Conservation (phyloP, 2,888 invertebrate species). For the Drosophila barbarae region DNA sequence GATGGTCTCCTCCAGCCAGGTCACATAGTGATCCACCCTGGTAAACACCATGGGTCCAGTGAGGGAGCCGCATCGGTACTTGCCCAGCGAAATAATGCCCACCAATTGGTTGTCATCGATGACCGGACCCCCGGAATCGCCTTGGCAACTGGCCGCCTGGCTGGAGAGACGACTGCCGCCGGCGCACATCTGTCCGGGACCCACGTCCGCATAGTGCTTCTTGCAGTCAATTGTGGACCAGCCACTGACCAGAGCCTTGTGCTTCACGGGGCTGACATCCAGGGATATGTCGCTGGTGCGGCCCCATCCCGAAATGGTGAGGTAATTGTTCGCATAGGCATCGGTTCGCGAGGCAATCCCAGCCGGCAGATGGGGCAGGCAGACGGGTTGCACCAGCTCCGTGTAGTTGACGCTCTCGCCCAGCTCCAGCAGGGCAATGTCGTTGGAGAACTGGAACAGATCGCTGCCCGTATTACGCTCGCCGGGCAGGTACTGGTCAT, state of each 20-base stretch:
- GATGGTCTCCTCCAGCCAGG: conserved; percentile 44
- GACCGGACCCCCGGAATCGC: conserved; percentile 57
- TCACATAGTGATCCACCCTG: conserved; percentile 44
- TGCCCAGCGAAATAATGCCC: conserved; percentile 50
- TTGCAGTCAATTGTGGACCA: conserved; percentile 56
- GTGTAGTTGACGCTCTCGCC: conserved; percentile 80
- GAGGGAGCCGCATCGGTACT: conserved; percentile 16
- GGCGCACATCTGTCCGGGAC: conserved; percentile 47
- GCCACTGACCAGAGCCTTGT: conserved; percentile 80
- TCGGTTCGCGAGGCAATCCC: conserved; percentile 56
- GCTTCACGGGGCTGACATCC: conserved; percentile 81
- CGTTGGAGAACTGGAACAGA: conserved; percentile 84
- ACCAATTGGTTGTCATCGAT: conserved; percentile 44
- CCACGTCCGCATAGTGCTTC: conserved; percentile 12
- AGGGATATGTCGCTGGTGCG: conserved; percentile 80
- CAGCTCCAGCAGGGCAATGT: conserved; percentile 87
- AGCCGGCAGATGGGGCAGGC: conserved; percentile 80
- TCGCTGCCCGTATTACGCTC: neutral
- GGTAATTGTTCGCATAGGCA: conserved; percentile 75
- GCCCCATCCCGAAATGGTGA: conserved; percentile 84
- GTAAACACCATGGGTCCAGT: conserved; percentile 49
- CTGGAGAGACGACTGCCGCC: conserved; percentile 25
- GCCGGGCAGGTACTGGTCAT: conserved; percentile 79
- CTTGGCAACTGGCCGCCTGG: conserved; percentile 41
- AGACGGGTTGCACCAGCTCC: conserved; percentile 82